These are phyloP conservation scores for Saccopteryx leptura DNA, from an alignment of 2,113 vertebrate genomes.

Conservation along the genomic window DNA sequence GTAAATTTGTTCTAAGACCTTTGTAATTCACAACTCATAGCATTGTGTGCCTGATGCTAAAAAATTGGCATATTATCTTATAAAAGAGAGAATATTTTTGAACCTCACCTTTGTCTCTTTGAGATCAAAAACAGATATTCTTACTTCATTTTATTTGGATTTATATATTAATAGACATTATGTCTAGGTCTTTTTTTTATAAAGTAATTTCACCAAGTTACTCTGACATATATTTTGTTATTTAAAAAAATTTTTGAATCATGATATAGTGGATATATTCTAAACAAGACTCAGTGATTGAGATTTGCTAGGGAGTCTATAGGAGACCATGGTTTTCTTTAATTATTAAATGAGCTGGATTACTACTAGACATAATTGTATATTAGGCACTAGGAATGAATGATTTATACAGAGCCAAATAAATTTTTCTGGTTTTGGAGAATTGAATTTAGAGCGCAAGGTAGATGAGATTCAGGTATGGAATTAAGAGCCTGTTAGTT, in stretches of 20 bases:
- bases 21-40: conserved; percentile 20
- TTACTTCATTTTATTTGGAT: conserved; percentile 59
- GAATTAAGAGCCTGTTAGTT: conserved; percentile 25
- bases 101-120: conserved; percentile 22
- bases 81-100: conserved; percentile 41
- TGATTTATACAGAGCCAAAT: conserved; percentile 15
- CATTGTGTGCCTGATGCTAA: background rate
- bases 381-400: background rate
- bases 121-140: conserved; percentile 51
- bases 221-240: conserved; percentile 36
- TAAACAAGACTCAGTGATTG: conserved; percentile 53
- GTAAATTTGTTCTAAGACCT: conserved; percentile 80
- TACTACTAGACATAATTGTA: conserved; percentile 23
- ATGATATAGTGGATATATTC: conserved; percentile 4
- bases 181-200: conserved; percentile 34
- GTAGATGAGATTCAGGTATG: background rate
- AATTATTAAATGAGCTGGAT: conserved; percentile 59
- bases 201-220: conserved; percentile 24
- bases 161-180: conserved; percentile 38
- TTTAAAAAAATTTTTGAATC: conserved; percentile 53
- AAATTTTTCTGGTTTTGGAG: conserved; percentile 41
- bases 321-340: conserved; percentile 27
- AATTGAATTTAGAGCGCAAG: conserved; percentile 27
- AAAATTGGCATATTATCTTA: conserved; percentile 10
- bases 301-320: conserved; percentile 50